These are phyloP conservation scores for Dasysyrphus albostriatus DNA, from an alignment of 2,888 invertebrate genomes.

Conservation along the genomic window DNA sequence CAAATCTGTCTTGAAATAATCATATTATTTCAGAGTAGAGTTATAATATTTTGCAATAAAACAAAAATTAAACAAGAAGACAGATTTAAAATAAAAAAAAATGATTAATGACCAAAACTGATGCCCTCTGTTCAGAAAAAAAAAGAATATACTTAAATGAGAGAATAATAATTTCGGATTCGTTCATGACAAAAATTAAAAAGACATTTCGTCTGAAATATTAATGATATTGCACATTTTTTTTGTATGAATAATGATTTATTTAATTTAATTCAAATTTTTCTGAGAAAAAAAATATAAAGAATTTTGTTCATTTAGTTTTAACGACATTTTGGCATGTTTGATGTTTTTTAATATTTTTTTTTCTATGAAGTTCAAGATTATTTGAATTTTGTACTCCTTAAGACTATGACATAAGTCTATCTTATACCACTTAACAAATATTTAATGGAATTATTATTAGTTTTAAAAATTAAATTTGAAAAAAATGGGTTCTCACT, in stretches of 20 bases:
- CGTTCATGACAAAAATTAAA: constrained; percentile 27
- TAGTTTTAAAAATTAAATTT: too few species aligned
- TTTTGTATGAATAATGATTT: constrained; percentile 16
- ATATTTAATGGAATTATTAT: too few species aligned
- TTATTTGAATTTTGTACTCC: too few species aligned
- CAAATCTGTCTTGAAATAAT: too few species aligned
- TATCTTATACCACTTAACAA: too few species aligned
- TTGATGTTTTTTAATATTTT: too few species aligned
- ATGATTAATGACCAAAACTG: constrained; percentile 23
- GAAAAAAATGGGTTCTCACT: too few species aligned
- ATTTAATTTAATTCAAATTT: background rate
- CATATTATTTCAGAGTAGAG: too few species aligned
- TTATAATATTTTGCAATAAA: too few species aligned
- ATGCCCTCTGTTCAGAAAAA: background rate
- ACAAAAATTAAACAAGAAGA: background rate
- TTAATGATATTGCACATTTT: constrained; percentile 10
- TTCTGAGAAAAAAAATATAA: background rate
- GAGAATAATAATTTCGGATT: background rate
- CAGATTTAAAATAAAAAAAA: background rate
- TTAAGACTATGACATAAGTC: too few species aligned
- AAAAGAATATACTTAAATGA: background rate
- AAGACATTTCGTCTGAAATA: constrained; percentile 21
- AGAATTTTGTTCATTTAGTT: background rate
- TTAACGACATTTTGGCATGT: background rate
- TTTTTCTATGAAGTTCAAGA: too few species aligned